These are phyloP conservation scores for Catostomus latipinnis DNA, from an alignment of 2,797 vertebrate genomes.

Conservation along the genomic window DNA sequence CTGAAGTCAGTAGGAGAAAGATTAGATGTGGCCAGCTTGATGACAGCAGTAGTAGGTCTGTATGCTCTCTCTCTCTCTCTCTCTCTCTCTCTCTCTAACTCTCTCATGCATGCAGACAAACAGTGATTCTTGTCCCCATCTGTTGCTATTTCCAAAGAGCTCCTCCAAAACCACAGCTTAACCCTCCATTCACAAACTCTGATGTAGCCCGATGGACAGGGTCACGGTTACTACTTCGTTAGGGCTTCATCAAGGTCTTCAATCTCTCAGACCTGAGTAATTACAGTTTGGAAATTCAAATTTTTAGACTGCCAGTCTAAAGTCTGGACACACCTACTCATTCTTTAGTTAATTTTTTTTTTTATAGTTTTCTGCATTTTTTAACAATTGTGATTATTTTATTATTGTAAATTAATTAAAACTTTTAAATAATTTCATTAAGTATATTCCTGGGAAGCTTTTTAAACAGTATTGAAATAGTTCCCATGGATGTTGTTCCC, in stretches of 20 bases:
- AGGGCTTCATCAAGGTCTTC: constrained; percentile 3
- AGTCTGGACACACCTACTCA: too few relatives aligned
- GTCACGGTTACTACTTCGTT: constrained; percentile 10
- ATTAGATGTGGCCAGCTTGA: constrained; percentile 68
- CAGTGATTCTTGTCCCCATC: constrained; percentile 65
- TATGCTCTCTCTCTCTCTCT: constrained; percentile 64
- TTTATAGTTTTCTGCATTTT: too few relatives aligned
- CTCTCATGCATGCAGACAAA: constrained; percentile 70
- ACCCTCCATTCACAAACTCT: constrained; percentile 6
- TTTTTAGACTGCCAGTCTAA: too few relatives aligned
- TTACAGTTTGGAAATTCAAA: neutral
- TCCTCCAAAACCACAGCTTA: constrained; percentile 52
- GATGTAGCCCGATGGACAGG: neutral
- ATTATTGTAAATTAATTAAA: too few relatives aligned
- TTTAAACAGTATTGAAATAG: too few relatives aligned
- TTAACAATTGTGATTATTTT: too few relatives aligned
- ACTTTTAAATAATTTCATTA: too few relatives aligned
- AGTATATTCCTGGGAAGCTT: too few relatives aligned
- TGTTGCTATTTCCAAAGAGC: constrained; percentile 70
- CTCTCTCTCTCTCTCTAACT: constrained; percentile 45
- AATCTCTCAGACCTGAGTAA: constrained; percentile 6
- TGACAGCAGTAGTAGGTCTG: constrained; percentile 75
- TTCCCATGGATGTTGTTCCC: too few relatives aligned
- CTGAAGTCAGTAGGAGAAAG: constrained; percentile 50
- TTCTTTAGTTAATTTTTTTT: too few relatives aligned